Evolutionary conservation across 1,140 invertebrate species (phyloP).

Genomic region (Drosophila santomea): DNA sequence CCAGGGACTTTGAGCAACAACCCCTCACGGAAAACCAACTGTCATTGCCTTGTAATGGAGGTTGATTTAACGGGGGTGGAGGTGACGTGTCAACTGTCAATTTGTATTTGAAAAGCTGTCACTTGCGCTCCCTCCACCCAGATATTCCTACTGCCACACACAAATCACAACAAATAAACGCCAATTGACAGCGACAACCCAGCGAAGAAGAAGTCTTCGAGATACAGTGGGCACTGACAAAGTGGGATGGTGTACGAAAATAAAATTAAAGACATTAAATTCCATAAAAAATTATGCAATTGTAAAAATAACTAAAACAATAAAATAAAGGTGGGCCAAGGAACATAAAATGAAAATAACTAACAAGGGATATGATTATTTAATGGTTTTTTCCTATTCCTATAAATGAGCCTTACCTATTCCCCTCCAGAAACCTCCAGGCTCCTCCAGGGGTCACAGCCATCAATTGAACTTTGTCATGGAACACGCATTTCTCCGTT

Average conservation of each 20-base stretch:
- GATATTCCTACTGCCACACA: conserved; percentile 38
- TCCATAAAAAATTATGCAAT: too few relatives aligned
- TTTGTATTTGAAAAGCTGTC: conserved; percentile 71
- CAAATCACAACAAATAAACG: conserved; percentile 80
- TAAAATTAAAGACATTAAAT: neutral
- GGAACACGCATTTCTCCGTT: conserved; percentile 22
- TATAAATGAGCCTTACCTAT: neutral
- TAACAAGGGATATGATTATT: too few relatives aligned
- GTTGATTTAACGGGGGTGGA: conserved; percentile 13
- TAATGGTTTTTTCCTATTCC: too few relatives aligned
- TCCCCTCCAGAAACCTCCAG: neutral
- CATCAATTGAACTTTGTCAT: conserved; percentile 66
- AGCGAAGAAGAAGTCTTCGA: conserved; percentile 12
- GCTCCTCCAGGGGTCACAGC: conserved; percentile 25
- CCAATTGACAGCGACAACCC: conserved; percentile 78
- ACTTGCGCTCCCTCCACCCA: conserved; percentile 22
- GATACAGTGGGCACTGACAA: conserved; percentile 10
- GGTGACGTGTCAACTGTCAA: conserved; percentile 77
- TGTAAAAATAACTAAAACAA: too few relatives aligned
- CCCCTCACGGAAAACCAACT: conserved; percentile 24
- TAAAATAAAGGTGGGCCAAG: too few relatives aligned
- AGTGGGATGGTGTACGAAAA: neutral
- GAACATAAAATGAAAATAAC: too few relatives aligned
- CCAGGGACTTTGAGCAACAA: neutral
- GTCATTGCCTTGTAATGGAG: conserved; percentile 36